A percentile compares a stretch with the other conserved stretches of the same genome.
These are phyloP conservation scores for Allacma fusca DNA, from an alignment of 2,888 invertebrate species.

Conservation along the genomic window DNA sequence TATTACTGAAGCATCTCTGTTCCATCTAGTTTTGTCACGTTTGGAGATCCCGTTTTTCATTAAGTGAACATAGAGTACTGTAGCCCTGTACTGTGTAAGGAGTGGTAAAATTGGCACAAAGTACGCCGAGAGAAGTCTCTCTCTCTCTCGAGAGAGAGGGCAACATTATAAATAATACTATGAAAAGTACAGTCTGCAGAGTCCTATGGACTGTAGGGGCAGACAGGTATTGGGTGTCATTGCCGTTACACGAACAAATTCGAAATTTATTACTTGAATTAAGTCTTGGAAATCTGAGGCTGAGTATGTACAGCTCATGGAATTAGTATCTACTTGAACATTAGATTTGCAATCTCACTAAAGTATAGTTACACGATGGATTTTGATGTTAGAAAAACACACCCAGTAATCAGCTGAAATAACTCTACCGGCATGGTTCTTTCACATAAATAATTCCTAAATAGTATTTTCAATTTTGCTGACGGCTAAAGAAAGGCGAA, in stretches of 20 bases:
- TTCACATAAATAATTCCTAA: conserved; percentile 29
- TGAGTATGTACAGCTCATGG: neutral
- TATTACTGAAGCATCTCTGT: too few relatives aligned
- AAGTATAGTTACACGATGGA: neutral
- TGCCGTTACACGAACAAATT: conserved; percentile 3
- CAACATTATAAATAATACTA: too few relatives aligned
- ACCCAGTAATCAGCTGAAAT: conserved; percentile 34
- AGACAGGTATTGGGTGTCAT: conserved; percentile 16
- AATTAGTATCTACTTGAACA: too few relatives aligned
- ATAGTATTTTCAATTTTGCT: conserved; percentile 35
- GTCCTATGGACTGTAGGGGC: neutral
- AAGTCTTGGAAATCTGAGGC: neutral
- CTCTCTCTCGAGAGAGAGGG: too few relatives aligned
- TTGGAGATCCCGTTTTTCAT: too few relatives aligned
- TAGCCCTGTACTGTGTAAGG: too few relatives aligned
- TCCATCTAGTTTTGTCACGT: too few relatives aligned
- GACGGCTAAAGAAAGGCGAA: conserved; percentile 37
- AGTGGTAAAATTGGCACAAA: too few relatives aligned
- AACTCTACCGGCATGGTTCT: conserved; percentile 36
- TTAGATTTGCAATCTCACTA: neutral
- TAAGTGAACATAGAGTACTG: too few relatives aligned
- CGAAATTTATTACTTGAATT: neutral
- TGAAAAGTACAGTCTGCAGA: neutral
- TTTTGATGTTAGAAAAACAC: conserved; percentile 29
- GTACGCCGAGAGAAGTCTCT: too few relatives aligned